Evolutionary conservation across 2,888 invertebrate species (phyloP).

Genomic region (Strigamia maritima): DNA sequence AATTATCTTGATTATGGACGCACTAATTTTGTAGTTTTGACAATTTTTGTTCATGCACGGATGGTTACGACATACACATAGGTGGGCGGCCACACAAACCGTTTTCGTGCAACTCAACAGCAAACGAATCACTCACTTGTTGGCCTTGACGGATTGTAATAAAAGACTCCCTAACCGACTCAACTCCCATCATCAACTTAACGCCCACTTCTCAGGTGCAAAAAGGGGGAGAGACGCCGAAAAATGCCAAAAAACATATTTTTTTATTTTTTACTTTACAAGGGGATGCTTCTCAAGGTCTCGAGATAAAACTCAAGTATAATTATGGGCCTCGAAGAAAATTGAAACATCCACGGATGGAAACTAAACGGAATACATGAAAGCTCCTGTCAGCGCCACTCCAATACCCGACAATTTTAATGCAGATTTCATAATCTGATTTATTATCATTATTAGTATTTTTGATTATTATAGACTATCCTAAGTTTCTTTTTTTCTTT

Average conservation of each 20-base stretch:
- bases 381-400: slow-evolving; percentile 26
- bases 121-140: slow-evolving; percentile 24
- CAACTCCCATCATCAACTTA: slow-evolving; percentile 24
- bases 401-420: slow-evolving; percentile 1
- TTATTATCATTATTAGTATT: background rate
- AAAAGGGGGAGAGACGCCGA: slow-evolving; percentile 22
- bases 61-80: background rate
- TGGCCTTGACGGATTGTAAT: slow-evolving; percentile 27
- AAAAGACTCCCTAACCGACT: slow-evolving; percentile 21
- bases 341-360: slow-evolving; percentile 15
- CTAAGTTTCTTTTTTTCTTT: no score
- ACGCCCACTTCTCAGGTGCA: slow-evolving; percentile 26
- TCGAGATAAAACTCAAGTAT: slow-evolving; percentile 1
- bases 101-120: slow-evolving; percentile 27
- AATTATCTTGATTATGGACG: background rate
- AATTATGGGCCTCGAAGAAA: background rate
- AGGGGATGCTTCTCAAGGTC: slow-evolving; percentile 18
- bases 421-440: background rate
- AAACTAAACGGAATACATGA: slow-evolving; percentile 25
- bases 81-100: slow-evolving; percentile 25
- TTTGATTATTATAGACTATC: background rate
- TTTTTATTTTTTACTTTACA: background rate
- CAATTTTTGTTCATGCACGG: background rate
- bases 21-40: no score
- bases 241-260: slow-evolving; percentile 13